Percentiles rank a stretch among this genome's conserved stretches.
Evolutionary conservation across 1,140 invertebrate species (phyloP).

Genomic region (Drosophila sp.): DNA sequence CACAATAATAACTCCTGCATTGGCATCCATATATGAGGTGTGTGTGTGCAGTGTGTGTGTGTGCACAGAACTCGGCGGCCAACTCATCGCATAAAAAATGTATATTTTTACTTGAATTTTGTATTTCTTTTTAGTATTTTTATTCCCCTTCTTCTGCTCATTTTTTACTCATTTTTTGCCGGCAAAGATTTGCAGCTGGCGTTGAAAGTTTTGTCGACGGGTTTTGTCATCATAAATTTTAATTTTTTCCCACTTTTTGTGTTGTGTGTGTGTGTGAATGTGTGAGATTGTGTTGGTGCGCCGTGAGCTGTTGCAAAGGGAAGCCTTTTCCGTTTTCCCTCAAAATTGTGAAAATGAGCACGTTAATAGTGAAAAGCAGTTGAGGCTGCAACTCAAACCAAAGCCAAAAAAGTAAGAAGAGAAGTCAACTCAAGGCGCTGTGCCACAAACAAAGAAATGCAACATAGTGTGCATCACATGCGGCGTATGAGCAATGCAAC

Average conservation of each 20-base stretch:
- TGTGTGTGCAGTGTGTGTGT: slow-evolving; percentile 9
- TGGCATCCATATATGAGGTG: neutral
- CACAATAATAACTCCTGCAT: neutral
- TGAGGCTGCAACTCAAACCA: neutral
- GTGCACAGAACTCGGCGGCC: slow-evolving; percentile 25
- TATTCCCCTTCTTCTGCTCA: slow-evolving; percentile 6
- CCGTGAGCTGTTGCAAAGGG: neutral
- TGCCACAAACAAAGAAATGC: neutral
- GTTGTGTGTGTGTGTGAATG: slow-evolving; percentile 7
- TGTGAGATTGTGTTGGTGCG: slow-evolving; percentile 21
- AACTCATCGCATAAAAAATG: slow-evolving; percentile 63
- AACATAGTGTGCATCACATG: slow-evolving; percentile 37
- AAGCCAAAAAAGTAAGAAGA: neutral
- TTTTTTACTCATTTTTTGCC: slow-evolving; percentile 24
- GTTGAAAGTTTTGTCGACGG: slow-evolving; percentile 65
- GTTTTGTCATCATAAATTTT: slow-evolving; percentile 80
- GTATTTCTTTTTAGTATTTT: slow-evolving; percentile 48
- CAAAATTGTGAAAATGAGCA: slow-evolving; percentile 74
- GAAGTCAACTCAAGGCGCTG: slow-evolving; percentile 7
- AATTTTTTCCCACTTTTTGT: slow-evolving; percentile 59
- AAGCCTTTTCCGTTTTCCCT: neutral
- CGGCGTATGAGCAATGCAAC: slow-evolving; percentile 69
- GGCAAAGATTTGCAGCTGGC: slow-evolving; percentile 77
- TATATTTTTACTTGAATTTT: slow-evolving; percentile 62
- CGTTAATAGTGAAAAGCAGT: slow-evolving; percentile 52